Percentiles rank a stretch among this genome's conserved stretches.
Evolutionary conservation across 1,140 invertebrate genomes (phyloP).

Genomic region (Pseudomyrmex sp.): DNA sequence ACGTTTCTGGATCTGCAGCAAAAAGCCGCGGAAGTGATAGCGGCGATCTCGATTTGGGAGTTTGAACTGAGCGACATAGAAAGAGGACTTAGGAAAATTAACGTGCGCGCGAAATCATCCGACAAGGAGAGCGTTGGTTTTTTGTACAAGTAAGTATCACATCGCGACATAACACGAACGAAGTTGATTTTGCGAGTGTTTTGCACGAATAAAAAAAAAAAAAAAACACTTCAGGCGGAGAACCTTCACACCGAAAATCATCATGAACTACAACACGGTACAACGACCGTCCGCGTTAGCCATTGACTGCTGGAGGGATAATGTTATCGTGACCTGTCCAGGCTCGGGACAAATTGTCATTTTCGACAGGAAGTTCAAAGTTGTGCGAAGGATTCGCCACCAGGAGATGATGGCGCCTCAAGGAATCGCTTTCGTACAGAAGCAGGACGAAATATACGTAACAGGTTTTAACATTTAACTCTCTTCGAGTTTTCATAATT

Average conservation of each 20-base stretch:
- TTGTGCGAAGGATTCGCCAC: slow-evolving; percentile 83
- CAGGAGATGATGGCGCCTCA: slow-evolving; percentile 89
- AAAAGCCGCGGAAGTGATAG: slow-evolving; percentile 33
- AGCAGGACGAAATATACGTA: slow-evolving; percentile 87
- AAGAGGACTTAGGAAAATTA: background rate
- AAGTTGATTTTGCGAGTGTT: too few species aligned
- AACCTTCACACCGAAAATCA: slow-evolving; percentile 61
- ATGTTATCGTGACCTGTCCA: slow-evolving; percentile 86
- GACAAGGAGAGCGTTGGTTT: background rate
- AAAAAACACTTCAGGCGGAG: slow-evolving; percentile 56
- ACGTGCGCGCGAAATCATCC: background rate
- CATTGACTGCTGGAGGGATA: slow-evolving; percentile 86
- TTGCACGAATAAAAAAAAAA: background rate
- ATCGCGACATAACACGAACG: too few species aligned
- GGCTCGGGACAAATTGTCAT: slow-evolving; percentile 86
- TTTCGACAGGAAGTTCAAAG: slow-evolving; percentile 86
- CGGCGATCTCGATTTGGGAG: slow-evolving; percentile 41
- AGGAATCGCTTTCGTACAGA: slow-evolving; percentile 88
- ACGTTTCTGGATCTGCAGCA: slow-evolving; percentile 37
- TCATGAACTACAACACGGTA: slow-evolving; percentile 51
- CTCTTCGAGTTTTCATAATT: background rate
- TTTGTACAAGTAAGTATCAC: slow-evolving; percentile 22
- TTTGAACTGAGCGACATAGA: slow-evolving; percentile 24
- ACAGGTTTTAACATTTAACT: slow-evolving; percentile 82
- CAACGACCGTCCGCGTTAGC: slow-evolving; percentile 87